A percentile compares a stretch with the other conserved stretches of the same genome.
These are phyloP conservation scores for Ailuropoda melanoleuca DNA, from an alignment of 2,113 vertebrate species.

Conservation along the genomic window DNA sequence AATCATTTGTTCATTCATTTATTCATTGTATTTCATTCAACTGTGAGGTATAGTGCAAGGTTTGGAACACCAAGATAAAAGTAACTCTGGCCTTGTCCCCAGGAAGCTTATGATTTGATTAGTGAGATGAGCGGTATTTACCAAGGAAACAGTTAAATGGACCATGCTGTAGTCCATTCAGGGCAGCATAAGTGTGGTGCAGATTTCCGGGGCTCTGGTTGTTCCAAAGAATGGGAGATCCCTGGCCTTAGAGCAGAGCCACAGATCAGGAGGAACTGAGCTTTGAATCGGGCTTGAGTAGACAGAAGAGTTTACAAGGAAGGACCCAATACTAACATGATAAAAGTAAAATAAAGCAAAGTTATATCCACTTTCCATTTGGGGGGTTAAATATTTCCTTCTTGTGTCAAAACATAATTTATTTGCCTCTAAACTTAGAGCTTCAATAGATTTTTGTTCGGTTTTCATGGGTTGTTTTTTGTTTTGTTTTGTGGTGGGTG, in stretches of 20 bases:
- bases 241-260: neutral
- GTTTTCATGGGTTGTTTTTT: neutral
- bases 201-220: neutral
- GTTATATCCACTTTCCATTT: neutral
- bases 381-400: neutral
- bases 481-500: neutral
- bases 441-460: neutral
- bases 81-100: neutral
- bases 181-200: no score
- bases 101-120: neutral
- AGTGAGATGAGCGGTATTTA: neutral
- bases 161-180: neutral
- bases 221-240: neutral
- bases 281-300: neutral
- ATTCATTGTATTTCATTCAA: neutral
- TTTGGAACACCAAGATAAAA: neutral
- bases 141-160: neutral
- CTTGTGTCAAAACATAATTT: neutral
- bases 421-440: neutral
- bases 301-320: neutral
- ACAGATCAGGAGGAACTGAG: neutral
- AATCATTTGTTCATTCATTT: neutral
- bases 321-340: neutral
- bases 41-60: neutral
- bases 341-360: neutral